A percentile compares a stretch with the other conserved stretches of the same genome.
Conservation (phyloP, 2,113 vertebrate species). For the Archocentrus centrarchus region DNA sequence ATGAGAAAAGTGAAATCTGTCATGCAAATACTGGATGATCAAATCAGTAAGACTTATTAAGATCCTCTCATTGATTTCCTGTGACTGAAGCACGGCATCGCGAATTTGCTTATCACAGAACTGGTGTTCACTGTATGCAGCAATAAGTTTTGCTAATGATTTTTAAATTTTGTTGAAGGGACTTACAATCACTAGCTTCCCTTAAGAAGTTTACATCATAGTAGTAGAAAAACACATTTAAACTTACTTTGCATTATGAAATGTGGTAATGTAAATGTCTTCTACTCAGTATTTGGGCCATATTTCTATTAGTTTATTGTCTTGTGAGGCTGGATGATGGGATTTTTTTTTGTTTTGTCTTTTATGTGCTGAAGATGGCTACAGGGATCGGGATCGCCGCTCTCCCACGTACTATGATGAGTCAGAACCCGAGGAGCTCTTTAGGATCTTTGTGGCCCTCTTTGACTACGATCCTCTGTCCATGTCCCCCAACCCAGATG, state of each 20-base stretch:
- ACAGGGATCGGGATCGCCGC: conserved; percentile 82
- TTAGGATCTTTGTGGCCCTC: conserved; percentile 93
- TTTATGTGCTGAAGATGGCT: conserved; percentile 82
- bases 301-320: neutral
- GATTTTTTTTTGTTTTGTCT: conserved; percentile 21
- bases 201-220: neutral
- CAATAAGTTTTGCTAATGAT: neutral
- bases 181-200: neutral
- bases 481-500: conserved; percentile 97
- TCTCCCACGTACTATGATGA: conserved; percentile 92
- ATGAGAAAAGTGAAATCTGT: conserved; percentile 33
- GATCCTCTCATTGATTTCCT: conserved; percentile 34
- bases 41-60: conserved; percentile 37
- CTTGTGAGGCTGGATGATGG: neutral
- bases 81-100: conserved; percentile 42
- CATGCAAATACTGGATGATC: conserved; percentile 26
- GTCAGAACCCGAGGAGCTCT: conserved; percentile 89
- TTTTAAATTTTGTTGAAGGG: neutral
- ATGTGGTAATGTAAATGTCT: neutral
- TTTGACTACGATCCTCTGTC: conserved; percentile 96
- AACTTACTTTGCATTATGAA: neutral
- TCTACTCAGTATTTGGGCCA: neutral
- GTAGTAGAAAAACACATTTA: neutral
- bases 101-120: neutral
- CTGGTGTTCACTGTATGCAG: neutral